Conservation (phyloP, 2,888 invertebrate genomes). For the Amphiduros pacificus region DNA sequence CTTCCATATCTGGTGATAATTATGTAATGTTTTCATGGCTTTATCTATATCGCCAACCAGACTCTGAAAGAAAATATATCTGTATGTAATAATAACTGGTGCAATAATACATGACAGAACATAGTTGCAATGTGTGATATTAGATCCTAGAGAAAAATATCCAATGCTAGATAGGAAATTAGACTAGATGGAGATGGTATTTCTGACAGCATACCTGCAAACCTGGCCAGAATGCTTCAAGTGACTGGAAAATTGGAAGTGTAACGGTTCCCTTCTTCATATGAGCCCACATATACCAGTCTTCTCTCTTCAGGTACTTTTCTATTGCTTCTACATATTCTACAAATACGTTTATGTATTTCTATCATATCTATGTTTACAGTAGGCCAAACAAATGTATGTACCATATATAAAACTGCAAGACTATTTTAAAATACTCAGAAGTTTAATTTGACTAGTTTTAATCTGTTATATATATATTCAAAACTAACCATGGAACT, state of each 20-base stretch:
- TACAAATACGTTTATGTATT: too few species aligned
- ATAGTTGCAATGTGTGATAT: too few species aligned
- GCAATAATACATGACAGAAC: too few species aligned
- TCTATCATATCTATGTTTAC: too few species aligned
- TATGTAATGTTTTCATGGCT: conserved; percentile 90
- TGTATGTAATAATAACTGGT: neutral
- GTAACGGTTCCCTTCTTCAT: conserved; percentile 96
- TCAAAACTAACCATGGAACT: conserved; percentile 77
- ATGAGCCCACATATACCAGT: conserved; percentile 99
- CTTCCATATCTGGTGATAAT: conserved; percentile 95
- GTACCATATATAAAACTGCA: too few species aligned
- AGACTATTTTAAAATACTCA: too few species aligned
- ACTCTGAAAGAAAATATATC: conserved; percentile 56
- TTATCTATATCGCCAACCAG: conserved; percentile 80
- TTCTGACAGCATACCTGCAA: conserved; percentile 66
- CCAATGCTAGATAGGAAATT: too few species aligned
- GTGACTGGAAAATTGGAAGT: conserved; percentile 94
- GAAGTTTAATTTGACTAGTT: too few species aligned
- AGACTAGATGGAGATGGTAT: neutral
- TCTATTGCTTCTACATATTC: conserved; percentile 62
- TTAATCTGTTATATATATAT: too few species aligned
- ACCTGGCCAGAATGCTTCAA: conserved; percentile 99
- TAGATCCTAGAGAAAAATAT: too few species aligned
- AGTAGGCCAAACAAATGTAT: too few species aligned
- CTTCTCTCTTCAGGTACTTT: conserved; percentile 77